Evolutionary conservation across 2,888 invertebrate species (phyloP).

Genomic region (Latrodectus hesperus): DNA sequence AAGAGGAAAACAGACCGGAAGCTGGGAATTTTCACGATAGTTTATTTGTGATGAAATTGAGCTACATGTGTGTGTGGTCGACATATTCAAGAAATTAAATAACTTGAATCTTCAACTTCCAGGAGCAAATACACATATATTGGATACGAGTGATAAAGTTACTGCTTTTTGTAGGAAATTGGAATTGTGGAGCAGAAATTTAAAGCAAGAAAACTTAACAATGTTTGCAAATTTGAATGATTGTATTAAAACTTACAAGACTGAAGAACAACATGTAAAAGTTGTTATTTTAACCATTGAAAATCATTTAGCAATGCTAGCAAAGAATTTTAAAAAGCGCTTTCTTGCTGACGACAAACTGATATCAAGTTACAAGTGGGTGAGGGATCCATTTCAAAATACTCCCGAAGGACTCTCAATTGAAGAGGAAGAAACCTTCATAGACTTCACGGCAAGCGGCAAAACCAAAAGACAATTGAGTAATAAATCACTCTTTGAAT

Average conservation of each 20-base stretch:
- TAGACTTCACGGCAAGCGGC: too few relatives aligned
- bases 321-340: neutral
- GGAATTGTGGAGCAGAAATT: neutral
- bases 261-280: conserved; percentile 31
- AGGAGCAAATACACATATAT: conserved; percentile 49
- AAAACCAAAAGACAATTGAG: too few relatives aligned
- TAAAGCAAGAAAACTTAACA: conserved; percentile 2
- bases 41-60: too few relatives aligned
- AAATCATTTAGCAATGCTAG: conserved; percentile 5
- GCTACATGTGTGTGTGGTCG: too few relatives aligned
- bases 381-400: neutral
- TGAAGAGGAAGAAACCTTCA: too few relatives aligned
- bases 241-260: conserved; percentile 27
- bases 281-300: conserved; percentile 18
- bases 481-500: too few relatives aligned
- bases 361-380: neutral
- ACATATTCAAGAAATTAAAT: conserved; percentile 58
- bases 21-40: too few relatives aligned
- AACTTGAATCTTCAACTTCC: conserved; percentile 47
- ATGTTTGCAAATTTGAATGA: neutral
- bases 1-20: too few relatives aligned
- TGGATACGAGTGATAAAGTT: conserved; percentile 39
- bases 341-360: neutral
- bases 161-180: neutral
- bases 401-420: too few relatives aligned